phyloP scores from a whole-genome alignment of 2,888 invertebrate species.

The Labia minor region DNA sequence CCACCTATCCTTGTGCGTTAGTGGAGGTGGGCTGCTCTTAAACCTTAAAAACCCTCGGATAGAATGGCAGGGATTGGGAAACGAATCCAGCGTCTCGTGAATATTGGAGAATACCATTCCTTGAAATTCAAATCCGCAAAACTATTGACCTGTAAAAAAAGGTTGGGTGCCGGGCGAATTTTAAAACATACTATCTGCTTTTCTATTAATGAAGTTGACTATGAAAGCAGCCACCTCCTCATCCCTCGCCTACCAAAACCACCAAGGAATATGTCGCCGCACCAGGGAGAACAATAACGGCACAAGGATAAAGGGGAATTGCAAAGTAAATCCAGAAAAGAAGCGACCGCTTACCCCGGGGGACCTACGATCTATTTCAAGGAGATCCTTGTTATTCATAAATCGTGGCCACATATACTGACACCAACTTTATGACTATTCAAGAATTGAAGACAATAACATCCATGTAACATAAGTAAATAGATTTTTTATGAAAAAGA shows the following conservation, averaged over 20 bases:
- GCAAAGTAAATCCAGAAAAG: constrained; percentile 1
- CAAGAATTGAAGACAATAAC: too few species aligned
- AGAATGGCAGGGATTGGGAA: constrained; percentile 13
- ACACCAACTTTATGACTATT: too few species aligned
- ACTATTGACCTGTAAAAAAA: constrained; percentile 1
- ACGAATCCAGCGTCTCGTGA: constrained; percentile 2
- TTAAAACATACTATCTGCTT: background rate
- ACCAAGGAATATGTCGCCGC: background rate
- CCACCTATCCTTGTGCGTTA: background rate
- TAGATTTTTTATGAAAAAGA: too few species aligned
- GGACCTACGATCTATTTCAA: background rate
- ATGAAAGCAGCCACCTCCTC: background rate
- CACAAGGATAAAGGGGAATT: background rate
- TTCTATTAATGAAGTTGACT: background rate
- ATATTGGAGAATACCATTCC: background rate
- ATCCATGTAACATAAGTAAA: too few species aligned
- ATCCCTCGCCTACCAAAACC: too few species aligned
- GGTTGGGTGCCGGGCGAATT: background rate
- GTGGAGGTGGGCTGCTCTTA: background rate
- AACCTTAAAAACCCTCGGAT: background rate
- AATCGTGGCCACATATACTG: background rate
- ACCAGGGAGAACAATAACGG: background rate
- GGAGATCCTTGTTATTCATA: background rate
- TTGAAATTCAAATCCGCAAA: constrained; percentile 13
- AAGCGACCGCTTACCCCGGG: background rate